Conservation (phyloP, 1,140 invertebrate genomes). For the Panagrolaimus sp. region DNA sequence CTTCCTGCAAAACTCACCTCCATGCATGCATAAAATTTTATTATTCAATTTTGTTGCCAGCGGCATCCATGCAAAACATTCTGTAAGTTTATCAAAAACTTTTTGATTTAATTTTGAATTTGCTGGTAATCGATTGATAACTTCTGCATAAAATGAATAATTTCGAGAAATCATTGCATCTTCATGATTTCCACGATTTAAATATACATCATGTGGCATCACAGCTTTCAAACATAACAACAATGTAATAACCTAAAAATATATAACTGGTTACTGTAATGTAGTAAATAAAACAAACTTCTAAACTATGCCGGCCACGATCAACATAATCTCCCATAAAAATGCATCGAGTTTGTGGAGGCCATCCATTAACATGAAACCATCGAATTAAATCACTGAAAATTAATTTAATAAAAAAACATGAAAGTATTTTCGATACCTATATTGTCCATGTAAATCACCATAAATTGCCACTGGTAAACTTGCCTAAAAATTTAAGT, state of each 20-base stretch:
- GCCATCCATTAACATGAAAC: slow-evolving; percentile 59
- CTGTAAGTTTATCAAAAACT: slow-evolving; percentile 25
- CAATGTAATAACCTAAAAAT: slow-evolving; percentile 20
- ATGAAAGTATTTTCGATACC: too few species aligned
- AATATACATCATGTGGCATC: slow-evolving; percentile 26
- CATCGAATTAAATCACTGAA: slow-evolving; percentile 60
- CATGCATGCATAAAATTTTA: neutral
- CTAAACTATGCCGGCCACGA: slow-evolving; percentile 25
- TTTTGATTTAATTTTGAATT: slow-evolving; percentile 18
- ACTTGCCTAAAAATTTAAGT: slow-evolving; percentile 2
- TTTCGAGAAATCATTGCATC: slow-evolving; percentile 18
- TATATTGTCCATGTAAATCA: slow-evolving; percentile 63
- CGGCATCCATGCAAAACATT: slow-evolving; percentile 13
- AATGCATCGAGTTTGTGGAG: slow-evolving; percentile 20
- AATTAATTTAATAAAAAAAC: too few species aligned
- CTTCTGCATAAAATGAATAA: slow-evolving; percentile 28
- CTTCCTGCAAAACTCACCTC: too few species aligned
- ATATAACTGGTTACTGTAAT: neutral
- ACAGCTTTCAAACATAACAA: slow-evolving; percentile 23
- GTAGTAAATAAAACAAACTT: neutral
- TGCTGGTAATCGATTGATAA: slow-evolving; percentile 17
- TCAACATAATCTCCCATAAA: slow-evolving; percentile 34
- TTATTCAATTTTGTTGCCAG: neutral
- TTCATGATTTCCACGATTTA: slow-evolving; percentile 28
- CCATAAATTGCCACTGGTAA: slow-evolving; percentile 42